Evolutionary conservation across 2,113 vertebrate genomes (phyloP).

Genomic region (Anthoscopus minutus): DNA sequence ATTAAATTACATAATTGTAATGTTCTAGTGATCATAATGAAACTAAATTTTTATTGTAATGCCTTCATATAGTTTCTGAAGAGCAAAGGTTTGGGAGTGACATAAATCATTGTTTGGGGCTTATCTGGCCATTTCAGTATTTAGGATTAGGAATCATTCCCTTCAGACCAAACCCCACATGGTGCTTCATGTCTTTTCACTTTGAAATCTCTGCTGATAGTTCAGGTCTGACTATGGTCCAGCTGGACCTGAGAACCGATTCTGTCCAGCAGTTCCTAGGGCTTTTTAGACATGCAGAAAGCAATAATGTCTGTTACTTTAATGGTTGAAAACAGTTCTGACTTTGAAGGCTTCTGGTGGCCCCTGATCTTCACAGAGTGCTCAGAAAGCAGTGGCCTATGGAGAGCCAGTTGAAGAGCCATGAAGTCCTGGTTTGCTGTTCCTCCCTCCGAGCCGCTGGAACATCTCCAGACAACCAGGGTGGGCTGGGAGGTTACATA

Average conservation of each 20-base stretch:
- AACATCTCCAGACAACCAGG: not conserved
- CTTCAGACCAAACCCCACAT: not conserved
- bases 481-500: not conserved
- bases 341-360: not conserved
- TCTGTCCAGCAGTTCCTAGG: not conserved
- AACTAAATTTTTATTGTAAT: not conserved
- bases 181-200: not conserved
- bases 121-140: not conserved
- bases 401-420: not conserved
- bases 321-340: not conserved
- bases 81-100: not conserved
- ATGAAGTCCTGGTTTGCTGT: not conserved
- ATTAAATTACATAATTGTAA: too few species aligned
- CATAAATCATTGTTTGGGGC: not conserved
- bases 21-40: not conserved
- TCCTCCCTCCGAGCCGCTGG: not conserved
- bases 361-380: not conserved
- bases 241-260: not conserved
- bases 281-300: not conserved
- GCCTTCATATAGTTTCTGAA: not conserved
- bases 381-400: not conserved
- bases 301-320: not conserved
- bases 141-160: not conserved
- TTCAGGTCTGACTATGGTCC: not conserved
- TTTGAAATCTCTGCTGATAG: not conserved